These are phyloP conservation scores for Catocala sponsa DNA, from an alignment of 2,888 invertebrate genomes.

Conservation along the genomic window DNA sequence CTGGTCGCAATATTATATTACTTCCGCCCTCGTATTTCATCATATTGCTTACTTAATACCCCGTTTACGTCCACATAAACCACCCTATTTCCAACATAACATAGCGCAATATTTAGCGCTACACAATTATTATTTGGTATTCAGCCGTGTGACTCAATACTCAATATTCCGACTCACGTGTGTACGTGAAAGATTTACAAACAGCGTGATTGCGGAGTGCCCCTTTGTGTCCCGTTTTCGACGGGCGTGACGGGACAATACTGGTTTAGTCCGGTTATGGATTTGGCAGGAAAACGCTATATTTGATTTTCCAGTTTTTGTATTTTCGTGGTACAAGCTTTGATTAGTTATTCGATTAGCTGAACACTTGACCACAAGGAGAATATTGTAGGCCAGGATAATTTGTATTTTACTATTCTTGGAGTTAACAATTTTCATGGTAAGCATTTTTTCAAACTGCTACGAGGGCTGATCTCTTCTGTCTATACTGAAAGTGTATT, in stretches of 20 bases:
- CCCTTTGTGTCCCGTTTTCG: constrained; percentile 54
- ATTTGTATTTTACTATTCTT: too few species aligned
- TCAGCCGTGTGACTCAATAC: constrained; percentile 55
- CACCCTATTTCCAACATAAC: constrained; percentile 8
- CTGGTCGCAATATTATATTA: background rate
- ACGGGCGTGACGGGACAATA: constrained; percentile 54
- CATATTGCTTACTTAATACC: constrained; percentile 18
- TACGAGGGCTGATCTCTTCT: too few species aligned
- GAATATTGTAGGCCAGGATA: too few species aligned
- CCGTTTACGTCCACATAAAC: constrained; percentile 12
- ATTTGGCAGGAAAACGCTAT: constrained; percentile 36
- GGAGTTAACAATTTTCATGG: too few species aligned
- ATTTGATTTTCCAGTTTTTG: constrained; percentile 16
- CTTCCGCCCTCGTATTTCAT: constrained; percentile 4
- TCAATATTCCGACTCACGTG: constrained; percentile 58
- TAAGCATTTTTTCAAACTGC: too few species aligned
- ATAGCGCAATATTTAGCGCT: constrained; percentile 50
- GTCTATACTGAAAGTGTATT: too few species aligned
- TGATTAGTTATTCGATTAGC: too few species aligned
- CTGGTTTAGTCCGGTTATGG: constrained; percentile 46
- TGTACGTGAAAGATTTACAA: constrained; percentile 57
- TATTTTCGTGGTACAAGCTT: background rate
- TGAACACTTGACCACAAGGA: too few species aligned
- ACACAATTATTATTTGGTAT: constrained; percentile 65
- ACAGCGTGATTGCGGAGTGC: constrained; percentile 58